Base-by-base conservation (phyloP, 1,140 invertebrate species). In the Zaprionus gabonicus region DNA sequence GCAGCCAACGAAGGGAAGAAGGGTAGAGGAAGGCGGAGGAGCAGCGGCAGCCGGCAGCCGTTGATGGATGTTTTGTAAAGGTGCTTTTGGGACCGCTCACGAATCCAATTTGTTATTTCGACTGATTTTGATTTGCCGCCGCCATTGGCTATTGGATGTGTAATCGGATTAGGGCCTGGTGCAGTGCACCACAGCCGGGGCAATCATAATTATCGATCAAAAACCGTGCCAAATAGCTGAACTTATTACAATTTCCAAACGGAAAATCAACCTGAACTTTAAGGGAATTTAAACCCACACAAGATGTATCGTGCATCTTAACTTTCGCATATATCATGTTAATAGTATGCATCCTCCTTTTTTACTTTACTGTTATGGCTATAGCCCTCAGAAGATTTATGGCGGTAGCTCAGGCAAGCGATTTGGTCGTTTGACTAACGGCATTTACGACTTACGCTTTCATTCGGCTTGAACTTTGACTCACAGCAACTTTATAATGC, bases 181-280 rank as follows among this genome's bases (percentile, higher is more conserved):
- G 31, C 25, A 7, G 23, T n/a, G 64, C 10, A 15, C 51, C 59
- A 53, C 53, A 38, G 41, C 12, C 25, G 34, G n/a, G 49, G 28
- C 65, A 41, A 63, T 69, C 66, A 74, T 74, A 74, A 74, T 74
- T 74, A 74, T 74, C 68, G 71, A 74, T 74, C 68, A 60, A 53
- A 36, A 53, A 25, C 56, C 58, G 66, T 74, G 58, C 46, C 44
- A 20, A 46, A 20, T 20, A 10, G 17, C n/a, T 49, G 7, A 15
- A n/a, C 4, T 6, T 41, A 41, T 41, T 5, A 13, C 38, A 4
- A 12, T 17, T 3, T 31, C 9, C 12, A 10, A 15, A 68, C 41
- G 17, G 41, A 46, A 23, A 49, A 44, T 7, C 41, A 46, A 20
- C n/a, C 0, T 17, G 41, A 46, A 46, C 7, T 20, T 46, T 46